A percentile compares a stretch with the other conserved stretches of the same genome.
Conservation (phyloP, 2,113 vertebrate species). For the Thermophis baileyi region DNA sequence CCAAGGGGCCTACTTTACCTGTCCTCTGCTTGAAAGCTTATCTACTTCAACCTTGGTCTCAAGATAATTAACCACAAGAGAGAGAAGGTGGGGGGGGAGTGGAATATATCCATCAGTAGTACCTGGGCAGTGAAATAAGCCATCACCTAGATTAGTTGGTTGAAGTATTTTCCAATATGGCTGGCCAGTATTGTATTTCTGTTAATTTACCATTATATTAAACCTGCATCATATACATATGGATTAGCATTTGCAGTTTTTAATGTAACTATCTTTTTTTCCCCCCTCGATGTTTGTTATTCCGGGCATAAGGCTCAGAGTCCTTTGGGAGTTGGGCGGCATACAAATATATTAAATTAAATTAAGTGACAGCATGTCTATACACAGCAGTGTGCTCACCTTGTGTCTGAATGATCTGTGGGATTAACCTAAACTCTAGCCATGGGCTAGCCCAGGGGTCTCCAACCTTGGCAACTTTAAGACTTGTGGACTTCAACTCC, state of each 20-base stretch:
- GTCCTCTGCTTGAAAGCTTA: neutral
- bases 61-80: neutral
- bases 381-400: neutral
- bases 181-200: neutral
- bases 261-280: neutral
- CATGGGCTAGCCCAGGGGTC: neutral
- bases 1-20: neutral
- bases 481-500: no score
- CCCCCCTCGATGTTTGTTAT: neutral
- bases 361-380: neutral
- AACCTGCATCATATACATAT: neutral
- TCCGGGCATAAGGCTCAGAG: neutral
- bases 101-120: neutral
- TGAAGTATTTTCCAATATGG: neutral
- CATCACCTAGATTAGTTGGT: neutral
- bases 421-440: neutral
- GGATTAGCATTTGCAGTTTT: neutral
- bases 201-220: neutral
- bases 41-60: neutral
- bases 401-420: neutral
- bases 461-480: no score
- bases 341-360: no score
- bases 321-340: no score
- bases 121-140: neutral
- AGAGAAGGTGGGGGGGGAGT: fast-evolving